phyloP scores from a whole-genome alignment of 1,140 invertebrate species.

The Phenacoccus solenopsis region DNA sequence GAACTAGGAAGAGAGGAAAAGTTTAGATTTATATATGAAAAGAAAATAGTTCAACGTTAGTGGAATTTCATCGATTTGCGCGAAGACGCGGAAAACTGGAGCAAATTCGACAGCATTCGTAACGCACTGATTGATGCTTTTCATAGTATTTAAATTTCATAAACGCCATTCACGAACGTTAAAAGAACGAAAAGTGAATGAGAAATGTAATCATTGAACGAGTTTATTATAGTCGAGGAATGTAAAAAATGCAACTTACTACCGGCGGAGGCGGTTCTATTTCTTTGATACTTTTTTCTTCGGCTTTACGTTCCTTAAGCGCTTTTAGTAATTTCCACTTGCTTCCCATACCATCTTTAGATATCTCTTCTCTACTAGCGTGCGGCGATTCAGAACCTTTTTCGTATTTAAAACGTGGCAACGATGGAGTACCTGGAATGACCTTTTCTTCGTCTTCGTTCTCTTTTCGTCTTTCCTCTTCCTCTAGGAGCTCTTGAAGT shows the following conservation, averaged over 20 bases:
- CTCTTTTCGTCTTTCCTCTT: slow-evolving; percentile 15
- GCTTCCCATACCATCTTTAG: slow-evolving; percentile 45
- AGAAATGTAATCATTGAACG: no score
- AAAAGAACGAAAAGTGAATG: no score
- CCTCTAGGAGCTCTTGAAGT: slow-evolving; percentile 26
- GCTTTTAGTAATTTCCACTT: slow-evolving; percentile 84
- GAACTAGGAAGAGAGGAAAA: no score
- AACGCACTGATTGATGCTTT: no score
- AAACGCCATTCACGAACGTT: no score
- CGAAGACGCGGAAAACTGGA: no score
- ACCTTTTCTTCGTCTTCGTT: slow-evolving; percentile 20
- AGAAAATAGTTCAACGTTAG: no score
- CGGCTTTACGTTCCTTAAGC: slow-evolving; percentile 74
- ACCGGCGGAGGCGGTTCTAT: slow-evolving; percentile 32
- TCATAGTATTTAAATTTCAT: no score
- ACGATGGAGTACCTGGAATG: slow-evolving; percentile 32
- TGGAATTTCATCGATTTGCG: no score
- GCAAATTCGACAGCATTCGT: no score
- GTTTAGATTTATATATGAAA: no score
- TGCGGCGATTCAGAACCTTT: slow-evolving; percentile 23
- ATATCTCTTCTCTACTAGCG: slow-evolving; percentile 19
- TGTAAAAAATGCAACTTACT: slow-evolving; percentile 5
- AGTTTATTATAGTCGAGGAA: no score
- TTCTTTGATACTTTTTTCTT: slow-evolving; percentile 58
- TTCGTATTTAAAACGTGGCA: slow-evolving; percentile 43